Percentiles rank a stretch among this genome's conserved stretches.
Conservation (phyloP, 2,113 vertebrate genomes). For the Pedionomus torquatus region DNA sequence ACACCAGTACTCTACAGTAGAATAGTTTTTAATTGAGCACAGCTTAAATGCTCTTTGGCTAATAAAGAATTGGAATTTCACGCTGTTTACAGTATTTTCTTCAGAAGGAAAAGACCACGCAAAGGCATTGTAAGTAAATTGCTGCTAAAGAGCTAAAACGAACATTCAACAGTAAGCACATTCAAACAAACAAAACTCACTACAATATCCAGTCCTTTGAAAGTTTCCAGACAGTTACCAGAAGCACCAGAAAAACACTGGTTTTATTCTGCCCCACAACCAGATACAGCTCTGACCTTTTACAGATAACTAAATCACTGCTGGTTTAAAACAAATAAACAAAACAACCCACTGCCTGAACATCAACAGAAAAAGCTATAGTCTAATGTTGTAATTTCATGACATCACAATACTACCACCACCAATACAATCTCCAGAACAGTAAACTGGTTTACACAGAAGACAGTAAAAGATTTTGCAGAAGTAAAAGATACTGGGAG, state of each 20-base stretch:
- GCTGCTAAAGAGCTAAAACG: neutral
- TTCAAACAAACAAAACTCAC: neutral
- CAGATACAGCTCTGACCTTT: neutral
- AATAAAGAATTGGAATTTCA: neutral
- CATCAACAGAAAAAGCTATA: neutral
- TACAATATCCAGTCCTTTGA: neutral
- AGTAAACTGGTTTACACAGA: neutral
- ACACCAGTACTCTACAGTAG: neutral
- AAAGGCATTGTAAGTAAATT: neutral
- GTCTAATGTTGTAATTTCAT: neutral
- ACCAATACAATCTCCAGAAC: accelerated
- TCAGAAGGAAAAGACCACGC: neutral
- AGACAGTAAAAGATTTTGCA: neutral
- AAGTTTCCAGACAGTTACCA: neutral
- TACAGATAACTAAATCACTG: neutral
- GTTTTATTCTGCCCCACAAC: neutral
- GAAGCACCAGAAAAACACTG: neutral
- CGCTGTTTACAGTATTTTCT: neutral
- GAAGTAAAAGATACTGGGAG: neutral
- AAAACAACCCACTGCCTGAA: neutral
- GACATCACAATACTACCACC: neutral
- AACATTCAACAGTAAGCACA: neutral
- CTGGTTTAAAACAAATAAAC: neutral
- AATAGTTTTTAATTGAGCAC: neutral
- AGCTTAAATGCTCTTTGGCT: neutral